Evolutionary conservation across 2,113 vertebrate genomes (phyloP).

Genomic region (Chaetorhynchus papuensis): DNA sequence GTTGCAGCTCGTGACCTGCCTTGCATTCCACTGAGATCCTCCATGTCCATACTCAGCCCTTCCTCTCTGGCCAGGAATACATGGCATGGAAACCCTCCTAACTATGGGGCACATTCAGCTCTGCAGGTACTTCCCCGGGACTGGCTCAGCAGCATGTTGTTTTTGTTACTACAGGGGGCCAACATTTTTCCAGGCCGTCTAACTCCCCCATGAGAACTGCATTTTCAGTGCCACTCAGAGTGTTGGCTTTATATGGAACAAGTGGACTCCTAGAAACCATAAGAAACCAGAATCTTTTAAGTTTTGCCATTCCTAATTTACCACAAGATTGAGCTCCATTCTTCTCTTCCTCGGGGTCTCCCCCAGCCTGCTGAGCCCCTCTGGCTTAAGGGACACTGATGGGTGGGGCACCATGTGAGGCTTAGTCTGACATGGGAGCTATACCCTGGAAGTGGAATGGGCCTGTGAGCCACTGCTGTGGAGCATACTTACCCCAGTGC

Average conservation of each 20-base stretch:
- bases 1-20: background rate
- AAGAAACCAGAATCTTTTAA: background rate
- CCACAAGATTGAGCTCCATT: background rate
- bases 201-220: background rate
- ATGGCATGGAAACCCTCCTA: background rate
- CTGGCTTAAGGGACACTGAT: accelerated
- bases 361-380: background rate
- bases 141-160: accelerated
- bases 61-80: background rate
- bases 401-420: accelerated
- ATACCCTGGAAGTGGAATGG: background rate
- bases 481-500: background rate
- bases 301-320: background rate
- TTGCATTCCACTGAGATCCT: background rate
- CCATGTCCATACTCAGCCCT: background rate
- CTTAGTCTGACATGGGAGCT: background rate
- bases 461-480: background rate
- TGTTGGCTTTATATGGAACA: background rate
- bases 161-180: background rate
- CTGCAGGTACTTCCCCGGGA: background rate
- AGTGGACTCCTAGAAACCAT: background rate
- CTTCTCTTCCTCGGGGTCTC: background rate
- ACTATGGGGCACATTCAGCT: background rate
- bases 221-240: background rate
- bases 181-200: background rate